phyloP scores from a whole-genome alignment of 2,888 invertebrate genomes.

The Drosophila leonis region DNA sequence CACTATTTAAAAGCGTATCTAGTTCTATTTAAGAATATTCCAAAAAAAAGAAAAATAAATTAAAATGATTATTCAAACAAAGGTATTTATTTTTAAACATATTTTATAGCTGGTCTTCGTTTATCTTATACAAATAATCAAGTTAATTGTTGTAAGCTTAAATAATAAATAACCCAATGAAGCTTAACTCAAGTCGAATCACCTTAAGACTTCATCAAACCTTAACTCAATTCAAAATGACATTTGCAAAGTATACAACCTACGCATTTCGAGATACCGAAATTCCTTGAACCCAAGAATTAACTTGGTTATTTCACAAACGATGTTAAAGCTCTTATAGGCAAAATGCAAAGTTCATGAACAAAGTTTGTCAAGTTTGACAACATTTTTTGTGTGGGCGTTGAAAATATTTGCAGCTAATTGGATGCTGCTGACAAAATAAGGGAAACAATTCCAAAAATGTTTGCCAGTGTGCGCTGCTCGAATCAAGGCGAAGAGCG shows the following conservation, averaged over 20 bases:
- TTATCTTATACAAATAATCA: too few species aligned
- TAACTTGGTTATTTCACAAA: conserved; percentile 11
- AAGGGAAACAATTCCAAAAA: conserved; percentile 11
- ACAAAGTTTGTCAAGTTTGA: conserved; percentile 6
- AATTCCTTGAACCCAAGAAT: not conserved
- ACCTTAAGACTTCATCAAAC: not conserved
- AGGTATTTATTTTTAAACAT: too few species aligned
- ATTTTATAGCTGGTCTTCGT: too few species aligned
- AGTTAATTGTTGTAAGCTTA: not conserved
- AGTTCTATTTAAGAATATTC: too few species aligned
- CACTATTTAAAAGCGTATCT: too few species aligned
- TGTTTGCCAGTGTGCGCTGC: conserved; percentile 1
- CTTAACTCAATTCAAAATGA: not conserved
- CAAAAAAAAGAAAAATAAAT: too few species aligned
- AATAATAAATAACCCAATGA: not conserved
- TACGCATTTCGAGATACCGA: too few species aligned
- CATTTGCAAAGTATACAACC: not conserved
- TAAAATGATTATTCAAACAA: too few species aligned
- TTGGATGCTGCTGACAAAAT: conserved; percentile 8
- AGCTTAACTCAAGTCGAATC: not conserved
- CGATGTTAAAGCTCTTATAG: not conserved
- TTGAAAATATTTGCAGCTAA: conserved; percentile 17
- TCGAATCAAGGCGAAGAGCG: conserved; percentile 5
- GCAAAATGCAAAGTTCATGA: conserved; percentile 10
- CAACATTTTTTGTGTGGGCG: conserved; percentile 6